A percentile compares a stretch with the other conserved stretches of the same genome.
Evolutionary conservation across 2,888 invertebrate genomes (phyloP).

Genomic region (Drosophila multiciliata): DNA sequence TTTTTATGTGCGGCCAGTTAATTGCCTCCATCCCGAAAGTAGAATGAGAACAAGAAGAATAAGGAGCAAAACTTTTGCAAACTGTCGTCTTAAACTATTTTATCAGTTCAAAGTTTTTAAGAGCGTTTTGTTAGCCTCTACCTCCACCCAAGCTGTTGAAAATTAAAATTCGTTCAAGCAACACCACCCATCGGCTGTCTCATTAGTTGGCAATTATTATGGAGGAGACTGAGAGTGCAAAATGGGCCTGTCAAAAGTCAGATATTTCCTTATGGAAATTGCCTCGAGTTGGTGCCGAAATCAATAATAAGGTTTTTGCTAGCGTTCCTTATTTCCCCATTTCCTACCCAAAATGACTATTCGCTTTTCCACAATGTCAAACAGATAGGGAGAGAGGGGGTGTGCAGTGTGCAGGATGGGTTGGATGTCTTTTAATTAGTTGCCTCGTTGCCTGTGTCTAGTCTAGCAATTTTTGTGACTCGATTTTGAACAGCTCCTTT

Average conservation of each 20-base stretch:
- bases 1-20: constrained; percentile 73
- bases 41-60: constrained; percentile 1
- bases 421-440: constrained; percentile 59
- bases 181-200: constrained; percentile 8
- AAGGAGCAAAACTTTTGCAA: constrained; percentile 46
- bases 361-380: constrained; percentile 35
- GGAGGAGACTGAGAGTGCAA: constrained; percentile 28
- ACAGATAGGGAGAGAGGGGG: neutral
- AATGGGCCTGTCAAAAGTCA: constrained; percentile 64
- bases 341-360: constrained; percentile 55
- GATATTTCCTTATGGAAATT: constrained; percentile 71
- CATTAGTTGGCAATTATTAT: constrained; percentile 65
- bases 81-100: constrained; percentile 63
- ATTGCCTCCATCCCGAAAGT: constrained; percentile 46
- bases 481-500: constrained; percentile 22
- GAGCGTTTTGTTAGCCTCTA: constrained; percentile 17
- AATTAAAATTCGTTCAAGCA: constrained; percentile 42
- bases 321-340: constrained; percentile 31
- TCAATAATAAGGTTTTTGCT: constrained; percentile 48
- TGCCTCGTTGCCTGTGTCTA: constrained; percentile 23
- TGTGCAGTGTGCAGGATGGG: neutral
- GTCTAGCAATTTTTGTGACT: constrained; percentile 34
- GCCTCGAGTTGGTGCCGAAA: constrained; percentile 36
- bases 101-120: constrained; percentile 58
- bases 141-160: neutral